Evolutionary conservation across 2,797 vertebrate species (phyloP).

Genomic region (Eleutherodactylus coqui): DNA sequence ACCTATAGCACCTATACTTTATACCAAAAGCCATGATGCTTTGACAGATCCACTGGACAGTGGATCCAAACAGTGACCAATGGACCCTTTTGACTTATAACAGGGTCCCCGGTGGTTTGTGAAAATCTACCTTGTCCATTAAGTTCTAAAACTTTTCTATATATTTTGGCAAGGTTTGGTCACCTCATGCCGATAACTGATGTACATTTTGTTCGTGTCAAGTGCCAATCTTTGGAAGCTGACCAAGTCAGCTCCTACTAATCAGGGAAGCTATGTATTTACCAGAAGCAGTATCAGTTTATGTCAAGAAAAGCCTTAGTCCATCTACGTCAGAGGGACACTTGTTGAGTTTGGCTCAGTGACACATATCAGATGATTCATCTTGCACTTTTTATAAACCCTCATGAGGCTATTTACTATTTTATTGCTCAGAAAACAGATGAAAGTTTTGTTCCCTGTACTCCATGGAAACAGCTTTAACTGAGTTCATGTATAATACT

Average conservation of each 20-base stretch:
- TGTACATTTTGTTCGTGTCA: neutral
- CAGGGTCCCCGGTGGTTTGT: neutral
- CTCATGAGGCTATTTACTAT: neutral
- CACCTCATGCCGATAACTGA: neutral
- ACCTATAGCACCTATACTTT: too few species aligned
- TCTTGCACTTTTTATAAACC: neutral
- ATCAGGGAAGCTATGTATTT: constrained; percentile 5
- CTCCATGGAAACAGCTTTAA: neutral
- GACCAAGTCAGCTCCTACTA: neutral
- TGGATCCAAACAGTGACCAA: too few species aligned
- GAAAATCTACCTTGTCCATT: neutral
- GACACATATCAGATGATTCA: constrained; percentile 15
- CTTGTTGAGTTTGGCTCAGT: constrained; percentile 28
- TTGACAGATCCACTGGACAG: too few species aligned
- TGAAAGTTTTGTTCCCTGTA: neutral
- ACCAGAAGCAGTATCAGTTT: constrained; percentile 28
- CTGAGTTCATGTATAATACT: neutral
- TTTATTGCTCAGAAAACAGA: neutral
- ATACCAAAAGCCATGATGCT: too few species aligned
- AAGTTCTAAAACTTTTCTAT: neutral
- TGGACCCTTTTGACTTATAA: neutral
- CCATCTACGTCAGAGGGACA: constrained; percentile 31
- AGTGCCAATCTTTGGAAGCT: constrained; percentile 12
- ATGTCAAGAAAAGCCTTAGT: constrained; percentile 30
- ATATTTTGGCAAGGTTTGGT: neutral